Evolutionary conservation across 2,113 vertebrate species (phyloP), one percentile per base, ranked within the genome.

Genomic region (Verasper variegatus): DNA sequence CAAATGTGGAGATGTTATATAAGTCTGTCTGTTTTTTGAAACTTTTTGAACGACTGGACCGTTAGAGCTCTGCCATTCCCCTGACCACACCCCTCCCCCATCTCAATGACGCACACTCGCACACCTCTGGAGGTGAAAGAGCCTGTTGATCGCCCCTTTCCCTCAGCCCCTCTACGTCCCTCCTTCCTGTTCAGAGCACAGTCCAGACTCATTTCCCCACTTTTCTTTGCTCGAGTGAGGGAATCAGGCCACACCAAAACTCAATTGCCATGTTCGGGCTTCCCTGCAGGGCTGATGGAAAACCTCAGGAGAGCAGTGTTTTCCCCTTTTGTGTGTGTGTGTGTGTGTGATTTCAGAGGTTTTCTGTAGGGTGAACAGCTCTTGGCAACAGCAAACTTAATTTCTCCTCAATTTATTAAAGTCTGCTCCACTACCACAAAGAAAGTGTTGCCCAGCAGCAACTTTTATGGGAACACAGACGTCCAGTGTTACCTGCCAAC

Each of bases 81-180:
- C 61, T 82, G 63, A 83, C 86, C 87, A 82, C 88, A 86, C 86
- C 84, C 84, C 85, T 88, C 78, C 82, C 89, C 80, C 76, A 64
- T 47, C 80, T 66, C 54, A 70, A 37, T 69, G 52, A 71, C 64
- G 47, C 74, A 66, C 40, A 45, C 85, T 59, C 55, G 23, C 58
- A 63, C 86, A 91, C 81, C 83, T 91, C 88, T 85, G 74, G 82
- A 92, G 82, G 78, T 92, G 91, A 94, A 94, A 90, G 89, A 91
- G 82, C 86, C 88, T 88, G 86, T 94, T 95, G 74, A 92, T 93
- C 2, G 37, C 74, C 74, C 74, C 85, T 82, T 69, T 77, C 69
- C 77, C 68, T 66, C 61, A 54, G 51, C 68, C 78, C 71, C 68
- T 45, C 64, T 26, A 51, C 47, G 57, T 71, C 71, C 71, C 83